phyloP scores from a whole-genome alignment of 2,797 vertebrate species.

The Amazona finschi region DNA sequence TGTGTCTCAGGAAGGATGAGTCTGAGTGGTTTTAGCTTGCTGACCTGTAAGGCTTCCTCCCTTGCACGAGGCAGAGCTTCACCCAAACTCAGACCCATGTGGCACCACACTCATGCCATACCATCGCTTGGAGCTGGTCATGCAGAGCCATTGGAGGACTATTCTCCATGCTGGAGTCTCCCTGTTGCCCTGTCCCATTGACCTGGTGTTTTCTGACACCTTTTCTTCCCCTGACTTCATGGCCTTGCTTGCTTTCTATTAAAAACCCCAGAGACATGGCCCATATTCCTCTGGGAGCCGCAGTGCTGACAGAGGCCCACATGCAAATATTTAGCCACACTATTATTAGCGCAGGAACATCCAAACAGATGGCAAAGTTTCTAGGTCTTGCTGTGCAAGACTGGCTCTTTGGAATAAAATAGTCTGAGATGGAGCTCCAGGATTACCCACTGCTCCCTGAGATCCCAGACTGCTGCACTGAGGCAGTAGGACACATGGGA shows the following conservation, averaged over 20 bases:
- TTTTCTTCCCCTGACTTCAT: conserved; percentile 25
- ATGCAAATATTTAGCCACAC: conserved; percentile 59
- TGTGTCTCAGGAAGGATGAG: conserved; percentile 47
- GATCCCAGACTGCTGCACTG: background rate
- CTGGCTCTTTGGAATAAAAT: background rate
- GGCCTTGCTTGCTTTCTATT: conserved; percentile 46
- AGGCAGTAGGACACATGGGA: background rate
- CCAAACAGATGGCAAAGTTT: background rate
- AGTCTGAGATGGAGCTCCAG: background rate
- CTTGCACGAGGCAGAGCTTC: background rate
- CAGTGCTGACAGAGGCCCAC: conserved; percentile 15
- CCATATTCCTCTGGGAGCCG: background rate
- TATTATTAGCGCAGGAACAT: conserved; percentile 35
- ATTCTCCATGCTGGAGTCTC: background rate
- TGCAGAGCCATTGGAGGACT: background rate
- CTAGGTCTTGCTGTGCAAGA: background rate
- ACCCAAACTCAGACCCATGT: background rate
- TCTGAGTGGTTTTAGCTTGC: conserved; percentile 29
- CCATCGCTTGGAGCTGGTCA: background rate
- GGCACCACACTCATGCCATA: background rate
- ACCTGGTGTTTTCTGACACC: background rate
- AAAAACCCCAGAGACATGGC: conserved; percentile 43
- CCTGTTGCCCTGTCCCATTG: fast-evolving
- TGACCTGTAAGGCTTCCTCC: conserved; percentile 51
- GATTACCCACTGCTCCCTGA: background rate